These are phyloP conservation scores for Zaprionus africanus DNA, from an alignment of 1,140 invertebrate species.

Conservation along the genomic window DNA sequence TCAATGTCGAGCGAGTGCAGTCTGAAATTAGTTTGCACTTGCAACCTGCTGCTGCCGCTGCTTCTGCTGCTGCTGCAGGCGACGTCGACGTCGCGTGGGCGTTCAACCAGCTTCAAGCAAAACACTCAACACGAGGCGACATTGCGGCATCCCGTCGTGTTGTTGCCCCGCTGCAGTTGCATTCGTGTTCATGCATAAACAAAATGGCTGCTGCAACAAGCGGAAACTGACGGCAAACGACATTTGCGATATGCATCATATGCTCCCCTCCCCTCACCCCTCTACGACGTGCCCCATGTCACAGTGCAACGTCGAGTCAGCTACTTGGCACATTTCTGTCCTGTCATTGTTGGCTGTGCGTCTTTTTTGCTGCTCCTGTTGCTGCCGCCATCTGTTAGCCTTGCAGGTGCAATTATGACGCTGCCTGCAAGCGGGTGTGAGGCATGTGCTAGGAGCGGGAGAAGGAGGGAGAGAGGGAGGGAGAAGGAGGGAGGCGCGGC, in stretches of 20 bases:
- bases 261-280: constrained; percentile 27
- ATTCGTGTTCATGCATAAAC: constrained; percentile 81
- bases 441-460: no score
- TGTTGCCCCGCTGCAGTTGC: constrained; percentile 46
- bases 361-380: constrained; percentile 61
- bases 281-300: constrained; percentile 25
- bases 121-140: constrained; percentile 27
- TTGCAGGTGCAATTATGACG: constrained; percentile 79
- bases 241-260: constrained; percentile 82
- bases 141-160: constrained; percentile 22
- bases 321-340: constrained; percentile 80
- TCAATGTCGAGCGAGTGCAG: constrained; percentile 66
- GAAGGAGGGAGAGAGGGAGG: neutral
- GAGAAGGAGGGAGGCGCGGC: neutral
- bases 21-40: constrained; percentile 72
- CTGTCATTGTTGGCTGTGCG: constrained; percentile 76
- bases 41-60: constrained; percentile 12
- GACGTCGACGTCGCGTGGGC: neutral
- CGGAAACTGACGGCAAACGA: constrained; percentile 81
- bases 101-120: constrained; percentile 8
- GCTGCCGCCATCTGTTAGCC: constrained; percentile 73
- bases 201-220: constrained; percentile 80
- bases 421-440: constrained; percentile 36
- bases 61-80: neutral
- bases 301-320: constrained; percentile 56